Base-by-base conservation (phyloP, 2,888 invertebrate genomes). In the Parochlus steinenii region DNA sequence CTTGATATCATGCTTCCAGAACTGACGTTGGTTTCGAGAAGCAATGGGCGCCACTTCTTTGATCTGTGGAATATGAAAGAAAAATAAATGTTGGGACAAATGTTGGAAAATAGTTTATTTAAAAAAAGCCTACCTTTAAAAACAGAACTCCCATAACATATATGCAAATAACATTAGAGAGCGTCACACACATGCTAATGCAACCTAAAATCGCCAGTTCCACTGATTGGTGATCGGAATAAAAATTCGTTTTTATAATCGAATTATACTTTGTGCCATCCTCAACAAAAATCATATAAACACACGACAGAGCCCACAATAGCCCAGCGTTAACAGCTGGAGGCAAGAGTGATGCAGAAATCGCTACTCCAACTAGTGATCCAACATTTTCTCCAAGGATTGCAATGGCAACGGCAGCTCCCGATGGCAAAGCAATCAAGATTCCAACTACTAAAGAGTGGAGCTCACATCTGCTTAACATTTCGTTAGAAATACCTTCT, bases 291-390 rank as follows among this genome's bases (percentile, higher is more conserved):
- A 67, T 42, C 39, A 65, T 58, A 39, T 69, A 69, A 15, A 69
- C 62, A 7, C 65, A 51, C 1, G 73, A 64, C 52, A 74, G 56
- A 0, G 73, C 67, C 74, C 74, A 75, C 0, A 74, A 53, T 1
- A 51, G 11, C 74, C 75, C 71, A 40, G 79, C 73, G 58, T 83
- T 82, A 2, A 82, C 81, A 34, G 80, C 79, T 3, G 83, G 81
- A 1, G 82, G 82, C 38, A 82, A 58, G 11, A 83, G 54, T 0
- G 82, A 80, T 0, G 80, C 80, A 0, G 82, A 82, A 45, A 83
- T 82, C 4, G 82, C 82, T 5, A 82, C 82, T 4, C 82, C 82
- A 1, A 81, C 80, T 6, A 82, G 56, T 1, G 80, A 80, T 1
- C 78, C 75, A 4, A 76, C 69, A 54, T 82, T 78, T 37, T 78